Evolutionary conservation across 2,888 invertebrate genomes (phyloP).

Genomic region (Pediacus dermestoides): DNA sequence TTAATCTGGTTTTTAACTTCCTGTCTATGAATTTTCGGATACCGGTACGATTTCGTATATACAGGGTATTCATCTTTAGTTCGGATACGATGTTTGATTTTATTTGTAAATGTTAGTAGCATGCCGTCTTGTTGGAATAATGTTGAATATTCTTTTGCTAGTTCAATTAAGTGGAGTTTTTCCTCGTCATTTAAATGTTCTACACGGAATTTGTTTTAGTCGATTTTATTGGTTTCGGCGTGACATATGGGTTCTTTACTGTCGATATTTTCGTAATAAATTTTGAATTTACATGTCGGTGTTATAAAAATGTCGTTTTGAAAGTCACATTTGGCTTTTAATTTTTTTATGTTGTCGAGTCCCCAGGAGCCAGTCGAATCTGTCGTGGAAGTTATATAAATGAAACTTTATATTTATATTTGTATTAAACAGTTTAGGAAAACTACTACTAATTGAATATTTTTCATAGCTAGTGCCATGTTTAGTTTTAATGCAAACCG

Average conservation of each 20-base stretch:
- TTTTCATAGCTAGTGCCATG: constrained; percentile 1
- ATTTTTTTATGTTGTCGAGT: no score
- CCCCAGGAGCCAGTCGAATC: no score
- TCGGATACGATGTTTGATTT: constrained; percentile 32
- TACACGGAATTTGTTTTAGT: neutral
- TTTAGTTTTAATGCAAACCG: constrained; percentile 3
- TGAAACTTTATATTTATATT: no score
- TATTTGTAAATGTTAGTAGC: constrained; percentile 27
- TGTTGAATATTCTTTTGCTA: constrained; percentile 23
- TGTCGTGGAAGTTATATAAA: no score
- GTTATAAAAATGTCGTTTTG: no score
- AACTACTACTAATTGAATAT: constrained; percentile 1
- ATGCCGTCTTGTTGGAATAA: constrained; percentile 27
- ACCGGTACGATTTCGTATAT: constrained; percentile 23
- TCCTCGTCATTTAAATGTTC: constrained; percentile 31
- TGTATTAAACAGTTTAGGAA: no score
- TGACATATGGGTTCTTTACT: no score
- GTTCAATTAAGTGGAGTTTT: constrained; percentile 17
- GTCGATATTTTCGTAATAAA: no score
- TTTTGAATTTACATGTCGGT: no score
- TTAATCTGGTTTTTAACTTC: constrained; percentile 27
- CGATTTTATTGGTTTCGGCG: no score
- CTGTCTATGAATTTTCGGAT: constrained; percentile 26
- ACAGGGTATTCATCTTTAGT: constrained; percentile 27
- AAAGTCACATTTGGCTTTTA: no score